A percentile compares a stretch with the other conserved stretches of the same genome.
These are phyloP conservation scores for Hemicentrotus pulcherrimus DNA, from an alignment of 35 echinoderm and acorn worm genomes.

Conservation along the genomic window DNA sequence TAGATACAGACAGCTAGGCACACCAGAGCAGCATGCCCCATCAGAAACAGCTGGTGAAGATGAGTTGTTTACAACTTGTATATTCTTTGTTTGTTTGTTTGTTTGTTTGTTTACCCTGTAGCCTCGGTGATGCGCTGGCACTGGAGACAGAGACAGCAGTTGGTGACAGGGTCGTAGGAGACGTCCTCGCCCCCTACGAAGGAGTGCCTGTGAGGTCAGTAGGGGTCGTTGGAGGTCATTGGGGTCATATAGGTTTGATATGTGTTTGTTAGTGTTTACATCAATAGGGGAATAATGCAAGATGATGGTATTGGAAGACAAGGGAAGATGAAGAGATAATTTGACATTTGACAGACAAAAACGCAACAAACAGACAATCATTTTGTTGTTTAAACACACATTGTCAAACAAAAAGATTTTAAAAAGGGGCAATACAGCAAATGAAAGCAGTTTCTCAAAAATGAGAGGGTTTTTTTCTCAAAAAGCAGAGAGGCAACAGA, in stretches of 20 bases:
- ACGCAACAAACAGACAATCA: background rate
- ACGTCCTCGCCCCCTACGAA: constrained; percentile 90
- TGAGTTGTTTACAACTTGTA: background rate
- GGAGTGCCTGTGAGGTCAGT: constrained; percentile 64
- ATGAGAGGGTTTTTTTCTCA: background rate
- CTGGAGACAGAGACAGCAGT: constrained; percentile 74
- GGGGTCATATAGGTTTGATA: constrained; percentile 35
- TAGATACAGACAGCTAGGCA: background rate
- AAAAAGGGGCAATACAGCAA: background rate
- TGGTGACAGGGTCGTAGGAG: constrained; percentile 67
- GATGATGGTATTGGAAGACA: background rate
- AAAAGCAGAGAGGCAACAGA: background rate
- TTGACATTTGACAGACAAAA: background rate
- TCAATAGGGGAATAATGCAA: background rate
- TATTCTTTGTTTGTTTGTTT: background rate
- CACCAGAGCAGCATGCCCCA: background rate
- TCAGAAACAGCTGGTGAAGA: background rate
- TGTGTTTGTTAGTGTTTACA: constrained; percentile 25
- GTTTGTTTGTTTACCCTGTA: constrained; percentile 40
- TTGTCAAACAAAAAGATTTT: background rate
- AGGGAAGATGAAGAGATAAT: background rate
- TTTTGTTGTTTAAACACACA: background rate
- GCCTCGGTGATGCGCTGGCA: constrained; percentile 48
- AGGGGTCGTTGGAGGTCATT: background rate
- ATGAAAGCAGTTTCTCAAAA: background rate